A percentile compares a stretch with the other conserved stretches of the same genome.
phyloP scores from a whole-genome alignment of 1,140 invertebrate species.

The Zaprionus kolodkinae region DNA sequence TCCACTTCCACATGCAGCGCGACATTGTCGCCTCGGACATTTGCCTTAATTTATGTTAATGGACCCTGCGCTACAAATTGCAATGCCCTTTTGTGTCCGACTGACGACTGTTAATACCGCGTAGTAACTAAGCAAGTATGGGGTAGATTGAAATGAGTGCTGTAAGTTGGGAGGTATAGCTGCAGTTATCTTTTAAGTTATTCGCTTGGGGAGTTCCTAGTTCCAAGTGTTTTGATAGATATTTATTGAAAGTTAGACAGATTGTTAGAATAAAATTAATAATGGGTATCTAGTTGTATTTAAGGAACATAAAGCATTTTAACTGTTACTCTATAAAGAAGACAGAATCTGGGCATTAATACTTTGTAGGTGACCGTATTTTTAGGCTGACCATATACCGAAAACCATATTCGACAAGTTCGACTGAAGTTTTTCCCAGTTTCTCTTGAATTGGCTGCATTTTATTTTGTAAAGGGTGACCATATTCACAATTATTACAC shows the following conservation, averaged over 20 bases:
- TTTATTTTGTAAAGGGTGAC: not conserved
- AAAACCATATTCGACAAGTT: too few relatives aligned
- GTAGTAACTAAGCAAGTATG: not conserved
- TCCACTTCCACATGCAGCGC: constrained; percentile 20
- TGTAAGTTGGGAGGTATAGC: not conserved
- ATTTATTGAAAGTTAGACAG: not conserved
- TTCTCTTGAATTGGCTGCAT: too few relatives aligned
- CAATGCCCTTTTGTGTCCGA: constrained; percentile 70
- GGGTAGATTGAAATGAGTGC: not conserved
- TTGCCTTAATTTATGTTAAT: constrained; percentile 79
- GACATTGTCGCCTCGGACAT: constrained; percentile 44
- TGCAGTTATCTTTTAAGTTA: not conserved
- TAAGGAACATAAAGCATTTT: too few relatives aligned
- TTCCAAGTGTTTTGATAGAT: not conserved
- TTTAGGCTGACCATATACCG: not conserved
- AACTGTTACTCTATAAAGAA: too few relatives aligned
- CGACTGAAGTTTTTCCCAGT: too few relatives aligned
- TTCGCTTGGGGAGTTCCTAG: not conserved
- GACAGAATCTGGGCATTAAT: too few relatives aligned
- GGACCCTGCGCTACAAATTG: constrained; percentile 74
- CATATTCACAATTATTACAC: not conserved
- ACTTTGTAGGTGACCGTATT: not conserved
- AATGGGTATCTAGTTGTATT: too few relatives aligned
- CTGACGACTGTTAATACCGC: constrained; percentile 35
- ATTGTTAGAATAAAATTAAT: too few relatives aligned